A percentile compares a stretch with the other conserved stretches of the same genome.
These are phyloP conservation scores for Lasius fuliginosus DNA, from an alignment of 2,888 invertebrate species.

Conservation along the genomic window DNA sequence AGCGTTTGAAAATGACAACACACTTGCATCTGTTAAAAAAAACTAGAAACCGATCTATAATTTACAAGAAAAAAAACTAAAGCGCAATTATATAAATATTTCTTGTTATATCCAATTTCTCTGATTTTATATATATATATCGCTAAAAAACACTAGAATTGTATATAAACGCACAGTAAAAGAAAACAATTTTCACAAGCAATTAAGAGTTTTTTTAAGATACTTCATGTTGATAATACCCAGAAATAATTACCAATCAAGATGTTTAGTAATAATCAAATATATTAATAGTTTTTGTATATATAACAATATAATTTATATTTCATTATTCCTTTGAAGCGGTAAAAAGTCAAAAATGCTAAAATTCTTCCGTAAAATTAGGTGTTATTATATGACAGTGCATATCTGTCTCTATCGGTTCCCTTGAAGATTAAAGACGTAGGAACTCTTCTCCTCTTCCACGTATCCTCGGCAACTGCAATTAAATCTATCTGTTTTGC, in stretches of 20 bases:
- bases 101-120: background rate
- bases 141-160: background rate
- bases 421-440: background rate
- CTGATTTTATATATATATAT: background rate
- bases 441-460: conserved; percentile 4
- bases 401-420: background rate
- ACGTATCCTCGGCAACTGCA: conserved; percentile 43
- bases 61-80: background rate
- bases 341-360: background rate
- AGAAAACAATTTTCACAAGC: background rate
- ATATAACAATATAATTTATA: background rate
- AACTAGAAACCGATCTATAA: background rate
- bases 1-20: too few relatives aligned
- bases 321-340: background rate
- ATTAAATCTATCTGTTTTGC: conserved; percentile 69
- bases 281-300: background rate
- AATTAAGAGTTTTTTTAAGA: background rate
- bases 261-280: background rate
- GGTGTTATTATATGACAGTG: background rate
- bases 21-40: background rate
- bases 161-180: background rate
- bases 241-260: background rate
- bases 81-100: background rate
- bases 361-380: background rate
- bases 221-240: background rate